Conservation (phyloP, 2,797 vertebrate genomes). For the Halcyon badia region DNA sequence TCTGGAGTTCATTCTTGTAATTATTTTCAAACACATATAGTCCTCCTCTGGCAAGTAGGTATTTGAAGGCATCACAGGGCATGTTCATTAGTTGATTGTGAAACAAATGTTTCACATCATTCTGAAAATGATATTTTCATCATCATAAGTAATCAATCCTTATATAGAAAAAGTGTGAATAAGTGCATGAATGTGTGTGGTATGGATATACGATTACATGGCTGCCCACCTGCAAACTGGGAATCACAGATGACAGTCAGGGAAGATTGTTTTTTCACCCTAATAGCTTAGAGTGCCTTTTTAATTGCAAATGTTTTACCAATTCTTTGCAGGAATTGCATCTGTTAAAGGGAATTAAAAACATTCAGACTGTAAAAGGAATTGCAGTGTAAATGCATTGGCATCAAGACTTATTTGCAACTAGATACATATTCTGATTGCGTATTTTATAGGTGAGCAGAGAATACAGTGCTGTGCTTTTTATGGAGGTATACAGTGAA, state of each 20-base stretch:
- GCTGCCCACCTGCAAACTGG: background rate
- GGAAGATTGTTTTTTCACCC: background rate
- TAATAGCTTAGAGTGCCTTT: background rate
- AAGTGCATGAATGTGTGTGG: background rate
- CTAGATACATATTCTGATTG: constrained; percentile 3
- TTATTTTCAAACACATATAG: constrained; percentile 13
- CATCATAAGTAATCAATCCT: background rate
- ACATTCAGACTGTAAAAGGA: constrained; percentile 34
- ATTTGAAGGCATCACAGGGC: background rate
- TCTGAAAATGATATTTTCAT: background rate
- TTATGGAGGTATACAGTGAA: background rate
- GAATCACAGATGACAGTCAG: constrained; percentile 1
- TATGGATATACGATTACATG: background rate
- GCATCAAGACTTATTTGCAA: constrained; percentile 34
- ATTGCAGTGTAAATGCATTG: constrained; percentile 3
- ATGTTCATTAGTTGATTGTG: background rate
- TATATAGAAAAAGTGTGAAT: background rate
- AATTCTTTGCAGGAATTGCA: constrained; percentile 32
- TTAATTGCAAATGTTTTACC: background rate
- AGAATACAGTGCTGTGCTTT: background rate
- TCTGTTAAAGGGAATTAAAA: constrained; percentile 31
- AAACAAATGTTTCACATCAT: background rate
- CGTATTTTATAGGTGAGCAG: constrained; percentile 22
- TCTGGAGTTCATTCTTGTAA: constrained; percentile 33
- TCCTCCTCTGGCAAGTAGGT: background rate